phyloP scores from a whole-genome alignment of 2,888 invertebrate genomes.

The Amphipoea oculea region DNA sequence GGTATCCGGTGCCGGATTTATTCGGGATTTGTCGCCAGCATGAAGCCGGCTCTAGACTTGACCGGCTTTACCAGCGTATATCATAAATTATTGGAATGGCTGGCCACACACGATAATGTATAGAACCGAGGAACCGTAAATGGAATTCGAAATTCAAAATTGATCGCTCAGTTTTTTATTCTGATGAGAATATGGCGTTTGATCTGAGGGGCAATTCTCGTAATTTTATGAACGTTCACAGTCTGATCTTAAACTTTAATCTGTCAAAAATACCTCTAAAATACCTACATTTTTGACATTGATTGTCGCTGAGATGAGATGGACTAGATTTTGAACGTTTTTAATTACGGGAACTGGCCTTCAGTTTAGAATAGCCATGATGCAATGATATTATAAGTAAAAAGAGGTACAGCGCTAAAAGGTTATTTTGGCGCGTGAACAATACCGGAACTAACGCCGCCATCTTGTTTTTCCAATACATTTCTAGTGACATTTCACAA shows the following conservation, averaged over 20 bases:
- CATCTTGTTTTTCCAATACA: not conserved
- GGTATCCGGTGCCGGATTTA: conserved; percentile 51
- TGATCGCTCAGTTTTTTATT: not conserved
- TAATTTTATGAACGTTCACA: no score
- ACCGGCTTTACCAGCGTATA: conserved; percentile 39
- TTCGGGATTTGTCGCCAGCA: conserved; percentile 41
- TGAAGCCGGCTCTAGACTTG: conserved; percentile 34
- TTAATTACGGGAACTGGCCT: no score
- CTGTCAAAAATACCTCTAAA: no score
- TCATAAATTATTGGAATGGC: conserved; percentile 51
- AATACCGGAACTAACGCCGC: not conserved
- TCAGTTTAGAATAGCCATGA: not conserved
- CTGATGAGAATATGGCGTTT: not conserved
- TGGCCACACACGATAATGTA: conserved; percentile 45
- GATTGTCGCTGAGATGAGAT: no score
- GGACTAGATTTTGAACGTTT: no score
- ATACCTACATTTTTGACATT: no score
- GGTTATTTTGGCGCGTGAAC: not conserved
- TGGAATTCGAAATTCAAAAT: conserved; percentile 7
- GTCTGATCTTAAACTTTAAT: no score
- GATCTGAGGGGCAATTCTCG: not conserved
- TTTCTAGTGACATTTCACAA: not conserved
- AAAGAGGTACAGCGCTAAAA: not conserved
- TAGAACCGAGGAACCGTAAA: conserved; percentile 8
- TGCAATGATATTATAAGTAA: not conserved